These are phyloP conservation scores for Corythornis leucogaster DNA, from an alignment of 2,797 vertebrate genomes.

Conservation along the genomic window DNA sequence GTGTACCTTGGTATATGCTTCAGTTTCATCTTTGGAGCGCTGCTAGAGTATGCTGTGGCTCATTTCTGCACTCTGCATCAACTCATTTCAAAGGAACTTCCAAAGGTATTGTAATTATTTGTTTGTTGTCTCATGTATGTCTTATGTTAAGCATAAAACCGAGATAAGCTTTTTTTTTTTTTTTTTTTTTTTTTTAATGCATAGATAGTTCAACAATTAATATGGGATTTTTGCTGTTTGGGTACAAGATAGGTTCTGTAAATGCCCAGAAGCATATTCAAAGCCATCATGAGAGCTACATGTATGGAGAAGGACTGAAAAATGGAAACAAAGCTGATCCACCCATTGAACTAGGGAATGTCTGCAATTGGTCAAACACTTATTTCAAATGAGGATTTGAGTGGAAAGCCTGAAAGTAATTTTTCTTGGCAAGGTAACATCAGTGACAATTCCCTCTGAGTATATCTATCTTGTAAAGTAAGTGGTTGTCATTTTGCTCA, in stretches of 20 bases:
- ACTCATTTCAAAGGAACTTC: conserved; percentile 62
- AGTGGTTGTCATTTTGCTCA: conserved; percentile 40
- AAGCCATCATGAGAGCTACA: not conserved
- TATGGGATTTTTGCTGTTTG: not conserved
- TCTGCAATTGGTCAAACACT: not conserved
- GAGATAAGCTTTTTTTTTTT: not conserved
- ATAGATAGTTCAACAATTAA: not conserved
- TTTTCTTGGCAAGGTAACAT: conserved; percentile 19
- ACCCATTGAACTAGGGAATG: not conserved
- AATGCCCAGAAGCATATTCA: not conserved
- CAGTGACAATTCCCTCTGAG: conserved; percentile 16
- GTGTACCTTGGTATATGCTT: conserved; percentile 93
- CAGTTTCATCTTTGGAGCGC: conserved; percentile 91
- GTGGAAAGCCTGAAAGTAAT: not conserved
- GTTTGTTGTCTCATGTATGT: not conserved
- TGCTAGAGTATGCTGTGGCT: conserved; percentile 90
- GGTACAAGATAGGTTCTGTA: not conserved
- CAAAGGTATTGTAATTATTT: conserved; percentile 58
- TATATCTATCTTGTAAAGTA: conserved; percentile 43
- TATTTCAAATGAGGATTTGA: not conserved
- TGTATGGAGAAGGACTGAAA: not conserved
- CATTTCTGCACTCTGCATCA: conserved; percentile 89
- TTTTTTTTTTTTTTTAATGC: not conserved
- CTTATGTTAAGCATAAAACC: not conserved
- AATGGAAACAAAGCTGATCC: not conserved